Evolutionary conservation across 1,140 invertebrate genomes (phyloP).

Genomic region (Ceratitis capitata): DNA sequence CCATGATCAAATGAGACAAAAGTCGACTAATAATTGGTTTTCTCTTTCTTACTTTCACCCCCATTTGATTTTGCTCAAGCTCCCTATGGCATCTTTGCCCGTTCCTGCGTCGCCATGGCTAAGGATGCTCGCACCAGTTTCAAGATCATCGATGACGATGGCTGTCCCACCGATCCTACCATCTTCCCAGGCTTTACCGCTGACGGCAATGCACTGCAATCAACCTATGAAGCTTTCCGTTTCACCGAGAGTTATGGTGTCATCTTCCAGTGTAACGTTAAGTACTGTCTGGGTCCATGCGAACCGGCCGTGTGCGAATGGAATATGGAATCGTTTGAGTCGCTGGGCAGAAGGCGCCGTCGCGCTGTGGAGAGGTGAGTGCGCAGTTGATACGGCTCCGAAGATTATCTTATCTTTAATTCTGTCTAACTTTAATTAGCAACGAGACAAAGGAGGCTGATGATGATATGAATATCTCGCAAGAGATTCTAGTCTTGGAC

Average conservation of each 20-base stretch:
- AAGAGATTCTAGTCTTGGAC: slow-evolving; percentile 91
- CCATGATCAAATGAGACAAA: background rate
- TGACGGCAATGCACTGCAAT: slow-evolving; percentile 88
- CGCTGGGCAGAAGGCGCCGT: slow-evolving; percentile 89
- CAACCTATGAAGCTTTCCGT: slow-evolving; percentile 92
- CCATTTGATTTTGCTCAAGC: slow-evolving; percentile 70
- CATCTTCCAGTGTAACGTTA: slow-evolving; percentile 97
- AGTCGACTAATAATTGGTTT: background rate
- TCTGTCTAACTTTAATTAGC: slow-evolving; percentile 53
- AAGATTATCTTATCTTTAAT: background rate
- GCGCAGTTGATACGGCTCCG: background rate
- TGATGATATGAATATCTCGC: slow-evolving; percentile 92
- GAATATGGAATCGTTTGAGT: slow-evolving; percentile 87
- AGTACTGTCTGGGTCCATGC: slow-evolving; percentile 94
- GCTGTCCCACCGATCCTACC: slow-evolving; percentile 91
- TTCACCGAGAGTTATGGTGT: slow-evolving; percentile 96
- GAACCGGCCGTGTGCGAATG: slow-evolving; percentile 90
- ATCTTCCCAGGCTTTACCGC: slow-evolving; percentile 92
- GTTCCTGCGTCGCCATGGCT: slow-evolving; percentile 95
- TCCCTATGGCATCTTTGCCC: slow-evolving; percentile 94
- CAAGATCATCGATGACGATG: slow-evolving; percentile 95
- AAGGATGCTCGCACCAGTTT: slow-evolving; percentile 96
- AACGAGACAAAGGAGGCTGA: slow-evolving; percentile 74
- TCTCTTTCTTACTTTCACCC: background rate
- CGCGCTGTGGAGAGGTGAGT: slow-evolving; percentile 72